Conservation (phyloP, 2,113 vertebrate genomes). For the Lontra canadensis region DNA sequence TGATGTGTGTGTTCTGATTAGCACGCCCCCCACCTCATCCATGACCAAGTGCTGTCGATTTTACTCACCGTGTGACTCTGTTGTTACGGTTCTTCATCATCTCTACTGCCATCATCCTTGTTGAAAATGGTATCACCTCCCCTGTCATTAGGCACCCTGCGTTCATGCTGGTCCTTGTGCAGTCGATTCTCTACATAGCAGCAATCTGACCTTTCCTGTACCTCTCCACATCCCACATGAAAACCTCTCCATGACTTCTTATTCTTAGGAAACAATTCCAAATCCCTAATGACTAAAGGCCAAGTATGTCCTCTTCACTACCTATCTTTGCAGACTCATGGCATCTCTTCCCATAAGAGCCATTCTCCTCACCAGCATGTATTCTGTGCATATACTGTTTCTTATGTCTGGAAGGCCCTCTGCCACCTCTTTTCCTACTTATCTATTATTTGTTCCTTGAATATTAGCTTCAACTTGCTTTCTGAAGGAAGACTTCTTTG, state of each 20-base stretch:
- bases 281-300: not conserved
- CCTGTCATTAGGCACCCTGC: not conserved
- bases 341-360: fast-evolving
- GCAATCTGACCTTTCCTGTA: not conserved
- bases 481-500: not conserved
- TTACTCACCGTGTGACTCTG: not conserved
- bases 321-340: not conserved
- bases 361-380: fast-evolving
- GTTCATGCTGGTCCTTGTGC: not conserved
- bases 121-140: not conserved
- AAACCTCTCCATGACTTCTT: not conserved
- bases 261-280: not conserved
- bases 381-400: not conserved
- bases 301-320: no score
- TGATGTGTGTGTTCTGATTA: not conserved
- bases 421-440: not conserved
- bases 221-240: not conserved
- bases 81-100: not conserved
- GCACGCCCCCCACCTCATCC: no score
- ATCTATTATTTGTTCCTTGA: not conserved
- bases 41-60: not conserved
- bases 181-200: not conserved
- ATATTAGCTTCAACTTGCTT: not conserved
- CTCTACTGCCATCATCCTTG: not conserved
- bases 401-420: not conserved